These are phyloP conservation scores for Allacma fusca DNA, from an alignment of 2,888 invertebrate species.

Conservation along the genomic window DNA sequence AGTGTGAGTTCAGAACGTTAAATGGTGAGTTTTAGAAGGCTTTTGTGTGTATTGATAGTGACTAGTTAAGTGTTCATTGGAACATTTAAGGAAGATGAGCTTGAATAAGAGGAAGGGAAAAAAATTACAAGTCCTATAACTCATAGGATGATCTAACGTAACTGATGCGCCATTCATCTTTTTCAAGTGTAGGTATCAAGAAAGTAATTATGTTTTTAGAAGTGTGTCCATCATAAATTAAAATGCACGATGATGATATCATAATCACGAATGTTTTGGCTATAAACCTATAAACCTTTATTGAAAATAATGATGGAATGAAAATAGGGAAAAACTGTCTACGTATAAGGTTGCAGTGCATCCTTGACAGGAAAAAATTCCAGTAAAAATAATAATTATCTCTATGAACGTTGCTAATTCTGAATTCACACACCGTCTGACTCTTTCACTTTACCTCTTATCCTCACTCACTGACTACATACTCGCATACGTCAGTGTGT, in stretches of 20 bases:
- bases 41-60: neutral
- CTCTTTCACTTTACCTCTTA: neutral
- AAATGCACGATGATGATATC: conserved; percentile 40
- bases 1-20: neutral
- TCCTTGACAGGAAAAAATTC: conserved; percentile 41
- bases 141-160: neutral
- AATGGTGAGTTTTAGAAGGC: neutral
- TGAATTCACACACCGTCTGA: neutral
- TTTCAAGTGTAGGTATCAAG: conserved; percentile 16
- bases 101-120: neutral
- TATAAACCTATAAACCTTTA: neutral
- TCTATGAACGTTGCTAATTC: neutral
- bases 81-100: conserved; percentile 5
- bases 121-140: neutral
- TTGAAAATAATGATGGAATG: conserved; percentile 6
- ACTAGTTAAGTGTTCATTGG: neutral
- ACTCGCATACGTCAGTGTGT: neutral
- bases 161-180: conserved; percentile 1
- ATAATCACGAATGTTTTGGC: conserved; percentile 30
- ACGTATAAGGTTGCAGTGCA: conserved; percentile 21
- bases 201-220: conserved; percentile 36
- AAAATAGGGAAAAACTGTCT: neutral
- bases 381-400: conserved; percentile 29
- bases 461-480: neutral
- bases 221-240: conserved; percentile 38